Conservation (phyloP, 1,140 invertebrate species). For the Anthonomus grandis region DNA sequence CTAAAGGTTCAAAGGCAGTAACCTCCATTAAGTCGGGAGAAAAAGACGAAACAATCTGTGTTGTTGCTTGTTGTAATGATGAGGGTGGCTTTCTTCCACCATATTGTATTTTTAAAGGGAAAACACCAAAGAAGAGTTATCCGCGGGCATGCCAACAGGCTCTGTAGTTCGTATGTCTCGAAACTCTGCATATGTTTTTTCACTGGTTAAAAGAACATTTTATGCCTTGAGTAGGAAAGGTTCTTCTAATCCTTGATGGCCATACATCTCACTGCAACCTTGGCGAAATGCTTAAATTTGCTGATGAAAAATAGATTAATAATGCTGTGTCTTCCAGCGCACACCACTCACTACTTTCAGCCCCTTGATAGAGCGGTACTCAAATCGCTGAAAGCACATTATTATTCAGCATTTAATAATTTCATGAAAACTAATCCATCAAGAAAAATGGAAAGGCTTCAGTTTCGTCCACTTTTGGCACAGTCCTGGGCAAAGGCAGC, state of each 20-base stretch:
- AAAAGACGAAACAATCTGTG: conserved; percentile 36
- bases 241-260: no score
- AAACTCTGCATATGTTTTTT: conserved; percentile 35
- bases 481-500: conserved; percentile 19
- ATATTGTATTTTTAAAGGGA: conserved; percentile 10
- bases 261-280: conserved; percentile 41
- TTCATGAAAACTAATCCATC: conserved; percentile 19
- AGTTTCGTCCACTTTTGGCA: conserved; percentile 19
- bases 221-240: conserved; percentile 44
- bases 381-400: conserved; percentile 23
- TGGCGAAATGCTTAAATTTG: no score
- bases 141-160: conserved; percentile 35
- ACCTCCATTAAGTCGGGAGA: conserved; percentile 26
- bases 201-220: conserved; percentile 38
- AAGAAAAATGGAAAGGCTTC: conserved; percentile 17
- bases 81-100: conserved; percentile 29
- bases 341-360: conserved; percentile 42
- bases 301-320: conserved; percentile 42
- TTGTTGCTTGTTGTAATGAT: conserved; percentile 31
- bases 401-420: conserved; percentile 17
- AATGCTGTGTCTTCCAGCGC: conserved; percentile 40
- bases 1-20: conserved; percentile 44
- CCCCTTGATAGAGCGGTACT: conserved; percentile 40
- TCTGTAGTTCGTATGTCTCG: conserved; percentile 34
- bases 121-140: conserved; percentile 33